Base-by-base conservation (phyloP, 2,888 invertebrate species). In the Mythimna ferrago region DNA sequence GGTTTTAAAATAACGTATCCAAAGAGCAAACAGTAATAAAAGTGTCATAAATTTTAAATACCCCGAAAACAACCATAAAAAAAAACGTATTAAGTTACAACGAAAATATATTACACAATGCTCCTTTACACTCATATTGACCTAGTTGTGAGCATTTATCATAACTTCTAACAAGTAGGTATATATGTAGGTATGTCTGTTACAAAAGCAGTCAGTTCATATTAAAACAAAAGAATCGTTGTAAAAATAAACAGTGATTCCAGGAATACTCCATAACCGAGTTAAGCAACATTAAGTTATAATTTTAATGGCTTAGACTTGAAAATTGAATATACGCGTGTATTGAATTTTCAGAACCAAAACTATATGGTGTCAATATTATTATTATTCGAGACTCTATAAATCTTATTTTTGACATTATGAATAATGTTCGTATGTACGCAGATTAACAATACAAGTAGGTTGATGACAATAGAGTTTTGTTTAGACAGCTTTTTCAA, bases 401-500 rank as follows among this genome's bases (percentile, higher is more conserved):
- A 80, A 76, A 84, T 85, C 73, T 81, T 63, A 60, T 54, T 69
- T 19, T 66, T 87, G 84, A 85, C 88, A 85, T 86, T 70, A 80
- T 71, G 44, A 73, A n/a, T 66, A 80, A 82, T 77, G 76, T 74
- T 77, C 53, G 56, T 67, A 64, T 67, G 74, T 67, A 86, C 85
- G 80, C 82, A 83, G 66, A 64, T 76, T 73, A 41, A 75, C 69
- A 77, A 80, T 80, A 63, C 41, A 73, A 82, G 78, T 76, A 80
- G 76, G 71, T 54, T 77, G 62, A 38, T 66, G 68, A 92, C 89
- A 90, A 91, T 86, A 83, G 81, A 68, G n/a, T 7, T 78, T 32
- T 93, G 87, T 94, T 80, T 93, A 81, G 73, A 89, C 93, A 94
- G 93, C 89, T 93, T 92, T 89, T 85, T 68, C 70, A 58, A 60